phyloP scores from a whole-genome alignment of 2,888 invertebrate species.

The Pristionchus arcanus region DNA sequence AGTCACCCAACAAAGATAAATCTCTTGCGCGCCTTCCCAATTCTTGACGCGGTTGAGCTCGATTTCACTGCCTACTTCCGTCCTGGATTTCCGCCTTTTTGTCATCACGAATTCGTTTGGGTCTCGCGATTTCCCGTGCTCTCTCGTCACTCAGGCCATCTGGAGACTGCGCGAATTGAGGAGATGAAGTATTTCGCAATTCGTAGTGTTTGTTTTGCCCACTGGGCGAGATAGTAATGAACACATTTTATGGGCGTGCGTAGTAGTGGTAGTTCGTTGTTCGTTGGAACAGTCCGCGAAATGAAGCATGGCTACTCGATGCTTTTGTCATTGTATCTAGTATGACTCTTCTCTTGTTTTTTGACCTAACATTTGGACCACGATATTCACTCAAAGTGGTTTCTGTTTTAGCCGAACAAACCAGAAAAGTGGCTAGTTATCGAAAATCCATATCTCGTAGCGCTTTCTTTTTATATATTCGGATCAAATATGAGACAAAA shows the following conservation, averaged over 20 bases:
- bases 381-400: no score
- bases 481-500: no score
- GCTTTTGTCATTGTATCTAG: not conserved
- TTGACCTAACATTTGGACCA: no score
- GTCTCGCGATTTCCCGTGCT: no score
- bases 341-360: not conserved
- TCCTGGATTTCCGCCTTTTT: not conserved
- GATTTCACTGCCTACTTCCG: conserved; percentile 7
- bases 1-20: not conserved
- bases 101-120: no score
- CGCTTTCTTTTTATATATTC: no score
- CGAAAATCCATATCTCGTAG: no score
- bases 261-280: not conserved
- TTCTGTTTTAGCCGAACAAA: no score
- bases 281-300: not conserved
- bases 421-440: no score
- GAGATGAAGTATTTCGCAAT: not conserved
- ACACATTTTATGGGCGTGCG: not conserved
- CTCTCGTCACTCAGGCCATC: no score
- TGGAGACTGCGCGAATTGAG: not conserved
- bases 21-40: not conserved
- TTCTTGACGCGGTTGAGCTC: conserved; percentile 35
- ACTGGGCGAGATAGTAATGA: not conserved
- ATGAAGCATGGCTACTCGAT: not conserved
- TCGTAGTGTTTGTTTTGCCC: not conserved